These are phyloP conservation scores for Chrysaora quinquecirrha DNA, from an alignment of 30 jellyfish, hydroid and myxozoan genomes.

Conservation along the genomic window DNA sequence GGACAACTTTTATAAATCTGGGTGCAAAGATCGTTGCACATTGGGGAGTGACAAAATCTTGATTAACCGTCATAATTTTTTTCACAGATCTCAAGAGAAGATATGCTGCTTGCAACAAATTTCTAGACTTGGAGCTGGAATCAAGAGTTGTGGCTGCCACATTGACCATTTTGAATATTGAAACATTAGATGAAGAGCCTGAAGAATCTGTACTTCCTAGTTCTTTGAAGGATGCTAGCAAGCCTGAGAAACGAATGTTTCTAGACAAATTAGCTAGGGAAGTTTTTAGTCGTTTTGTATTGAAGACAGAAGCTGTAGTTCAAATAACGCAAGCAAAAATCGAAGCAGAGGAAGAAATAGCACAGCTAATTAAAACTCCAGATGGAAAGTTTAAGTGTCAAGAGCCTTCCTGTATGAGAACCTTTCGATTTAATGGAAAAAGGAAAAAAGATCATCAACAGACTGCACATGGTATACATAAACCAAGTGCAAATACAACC, in stretches of 20 bases:
- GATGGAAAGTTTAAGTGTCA: neutral
- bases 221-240: neutral
- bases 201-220: conserved; percentile 5
- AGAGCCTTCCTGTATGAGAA: neutral
- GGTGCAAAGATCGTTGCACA: conserved; percentile 11
- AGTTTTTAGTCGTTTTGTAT: too few species aligned
- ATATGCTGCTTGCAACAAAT: conserved; percentile 1
- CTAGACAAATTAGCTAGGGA: too few species aligned
- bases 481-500: neutral
- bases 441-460: neutral
- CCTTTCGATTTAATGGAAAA: neutral
- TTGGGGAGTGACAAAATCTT: neutral
- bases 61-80: conserved; percentile 15
- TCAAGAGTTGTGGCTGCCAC: conserved; percentile 27
- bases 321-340: neutral
- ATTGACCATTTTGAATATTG: neutral
- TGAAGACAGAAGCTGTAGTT: neutral
- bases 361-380: too few species aligned
- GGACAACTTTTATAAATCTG: conserved; percentile 13
- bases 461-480: neutral
- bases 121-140: neutral
- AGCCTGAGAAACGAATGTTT: neutral
- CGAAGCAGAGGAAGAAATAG: neutral
- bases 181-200: conserved; percentile 4
- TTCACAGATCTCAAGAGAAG: neutral